These are phyloP conservation scores for Drosophila ambigua DNA, from an alignment of 1,140 invertebrate genomes.

Conservation along the genomic window DNA sequence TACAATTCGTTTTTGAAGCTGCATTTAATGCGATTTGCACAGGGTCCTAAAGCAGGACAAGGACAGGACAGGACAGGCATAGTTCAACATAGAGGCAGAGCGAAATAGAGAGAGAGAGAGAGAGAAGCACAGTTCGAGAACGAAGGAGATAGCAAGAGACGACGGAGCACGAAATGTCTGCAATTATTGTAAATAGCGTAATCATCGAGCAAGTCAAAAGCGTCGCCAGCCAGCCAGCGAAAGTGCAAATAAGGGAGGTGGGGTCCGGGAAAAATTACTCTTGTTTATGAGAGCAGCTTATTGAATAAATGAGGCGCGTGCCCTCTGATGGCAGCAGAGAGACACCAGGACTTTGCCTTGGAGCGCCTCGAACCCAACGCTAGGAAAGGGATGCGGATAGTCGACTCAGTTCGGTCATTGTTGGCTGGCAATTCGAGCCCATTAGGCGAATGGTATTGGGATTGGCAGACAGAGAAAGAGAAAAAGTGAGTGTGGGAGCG, in stretches of 20 bases:
- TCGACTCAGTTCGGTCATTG: constrained; percentile 47
- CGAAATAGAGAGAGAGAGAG: neutral
- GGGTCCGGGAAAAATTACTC: constrained; percentile 40
- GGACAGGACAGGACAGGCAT: constrained; percentile 6
- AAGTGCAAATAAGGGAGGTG: neutral
- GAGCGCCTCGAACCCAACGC: neutral
- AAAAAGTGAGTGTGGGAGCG: neutral
- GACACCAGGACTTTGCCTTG: constrained; percentile 1
- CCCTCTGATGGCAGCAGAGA: neutral
- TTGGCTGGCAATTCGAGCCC: constrained; percentile 52
- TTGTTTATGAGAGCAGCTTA: constrained; percentile 60
- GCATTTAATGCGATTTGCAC: constrained; percentile 61
- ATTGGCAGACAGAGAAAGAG: constrained; percentile 13
- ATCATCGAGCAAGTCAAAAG: constrained; percentile 58
- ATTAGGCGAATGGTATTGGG: constrained; percentile 45
- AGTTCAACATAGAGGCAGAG: constrained; percentile 3
- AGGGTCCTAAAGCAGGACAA: constrained; percentile 45
- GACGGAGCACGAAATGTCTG: constrained; percentile 58
- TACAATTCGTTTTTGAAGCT: constrained; percentile 54
- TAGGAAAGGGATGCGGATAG: constrained; percentile 24
- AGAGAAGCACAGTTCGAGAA: neutral
- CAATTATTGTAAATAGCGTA: constrained; percentile 66
- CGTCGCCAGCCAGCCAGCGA: neutral
- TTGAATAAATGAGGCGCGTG: constrained; percentile 62
- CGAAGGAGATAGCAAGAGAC: neutral